Base-by-base conservation (phyloP, 2,888 invertebrate genomes). In the Hedychridium roseum region DNA sequence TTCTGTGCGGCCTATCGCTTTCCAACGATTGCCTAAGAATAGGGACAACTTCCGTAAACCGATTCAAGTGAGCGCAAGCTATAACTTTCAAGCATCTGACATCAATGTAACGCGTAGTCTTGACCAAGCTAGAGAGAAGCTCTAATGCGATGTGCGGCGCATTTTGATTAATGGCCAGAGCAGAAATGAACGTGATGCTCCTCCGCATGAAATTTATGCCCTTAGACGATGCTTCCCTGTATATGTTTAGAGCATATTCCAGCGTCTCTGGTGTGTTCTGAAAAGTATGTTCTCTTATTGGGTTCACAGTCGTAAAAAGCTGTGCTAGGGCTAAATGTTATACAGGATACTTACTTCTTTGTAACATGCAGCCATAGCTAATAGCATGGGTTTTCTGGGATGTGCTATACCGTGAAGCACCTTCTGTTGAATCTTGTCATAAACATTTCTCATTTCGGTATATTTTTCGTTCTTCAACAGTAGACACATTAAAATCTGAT, bases 221-320 rank as follows among this genome's bases (percentile, higher is more conserved):
- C 12, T 80, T 76, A 23, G 79, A 76, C 23, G 81, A 76, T 69
- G 88, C 80, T 21, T 86, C 83, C 12, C 81, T 80, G 85, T 89
- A 87, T 14, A 88, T 51, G 16, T 85, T 81, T 37, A 85, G 72
- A 1, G 86, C 88, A 76, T 83, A 85, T 21, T 88, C 80, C 21
- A 87, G 82, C 66, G 88, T 85, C 66, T 88, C 88, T 6, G 43
- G 79, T 31, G 88, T 85, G 71, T 91, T 91, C 90, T 91, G 70
- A n/a, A 76, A 82, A 28, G 12, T 14, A 37, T 21, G 14, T 35
- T 43, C 9, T 37, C 18, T 6, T 4, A 20, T 3, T 37, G 9
- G 9, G 9, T 23, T 6, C 21, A 30, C n/a, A 17, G 16, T n/a
- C n/a, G n/a, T n/a, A n/a, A n/a, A n/a, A n/a, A n/a, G n/a, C n/a